Evolutionary conservation across 1,140 invertebrate genomes (phyloP), one percentile per base, ranked within the genome.

Genomic region (Anastrepha obliqua): DNA sequence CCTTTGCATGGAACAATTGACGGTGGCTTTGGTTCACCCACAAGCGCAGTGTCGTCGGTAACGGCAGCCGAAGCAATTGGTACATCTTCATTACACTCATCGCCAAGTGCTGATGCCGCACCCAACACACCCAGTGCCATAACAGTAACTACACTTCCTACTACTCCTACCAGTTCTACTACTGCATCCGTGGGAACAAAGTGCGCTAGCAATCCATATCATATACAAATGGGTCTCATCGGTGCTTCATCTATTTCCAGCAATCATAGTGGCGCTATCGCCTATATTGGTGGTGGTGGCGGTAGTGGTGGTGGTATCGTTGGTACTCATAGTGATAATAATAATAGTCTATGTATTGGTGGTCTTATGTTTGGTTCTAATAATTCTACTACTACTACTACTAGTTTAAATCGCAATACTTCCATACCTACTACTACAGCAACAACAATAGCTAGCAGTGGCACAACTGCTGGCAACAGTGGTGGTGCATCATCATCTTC

Each of bases 91-190:
- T 67, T 89, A 89, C 89, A 89, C 88, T 87, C 87, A 87, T 89
- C 87, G 88, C 86, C 88, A 74, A 85, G 39, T 70, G 55, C 58
- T 91, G 88, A 8, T 86, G 88, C 89, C 89, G 89, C 90, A 89
- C 89, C 89, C 89, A 58, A 91, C 29, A 65, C 70, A 65, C 67
- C 88, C 47, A 87, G 60, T 58, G 58, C 29, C 90, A 90, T 86
- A 88, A 88, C 91, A 91, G 91, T 92, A 92, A 92, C 91, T 92
- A 92, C 91, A 91, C 90, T 87, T 87, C 51, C 67, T 17, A 87
- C 90, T 92, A 90, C 91, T 92, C 90, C 90, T 89, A 91, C 91
- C 89, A 90, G 88, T 90, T 88, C 90, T 88, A 64, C 85, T 88
- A 87, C 42, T 64, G 44, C 87, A 67, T 67, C 64, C n/a, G 20